phyloP scores from a whole-genome alignment of 2,888 invertebrate species.

The Flexamia atlantica region DNA sequence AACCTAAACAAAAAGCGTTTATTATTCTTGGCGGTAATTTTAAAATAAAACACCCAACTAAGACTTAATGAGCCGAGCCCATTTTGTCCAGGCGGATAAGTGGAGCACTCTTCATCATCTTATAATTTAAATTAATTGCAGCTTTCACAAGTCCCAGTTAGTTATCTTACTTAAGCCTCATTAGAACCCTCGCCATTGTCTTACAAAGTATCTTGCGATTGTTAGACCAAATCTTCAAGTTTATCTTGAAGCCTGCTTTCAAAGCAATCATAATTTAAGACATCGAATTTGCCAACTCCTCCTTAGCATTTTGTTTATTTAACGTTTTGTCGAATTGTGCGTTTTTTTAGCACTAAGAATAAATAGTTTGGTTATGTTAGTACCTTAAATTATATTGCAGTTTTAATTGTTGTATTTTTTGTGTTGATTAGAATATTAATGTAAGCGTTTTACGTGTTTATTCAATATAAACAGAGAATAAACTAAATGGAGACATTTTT shows the following conservation, averaged over 20 bases:
- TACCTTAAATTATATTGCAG: no score
- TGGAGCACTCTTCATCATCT: constrained; percentile 49
- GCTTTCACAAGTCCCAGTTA: constrained; percentile 43
- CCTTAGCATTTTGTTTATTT: neutral
- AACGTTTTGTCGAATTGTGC: neutral
- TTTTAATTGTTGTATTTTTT: no score
- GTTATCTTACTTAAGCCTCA: constrained; percentile 58
- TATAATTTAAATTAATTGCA: constrained; percentile 56
- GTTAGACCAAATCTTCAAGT: constrained; percentile 19
- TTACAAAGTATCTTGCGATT: constrained; percentile 36
- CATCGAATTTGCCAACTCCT: neutral
- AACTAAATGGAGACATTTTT: no score
- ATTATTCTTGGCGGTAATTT: constrained; percentile 5
- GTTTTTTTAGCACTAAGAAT: no score
- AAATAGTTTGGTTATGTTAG: no score
- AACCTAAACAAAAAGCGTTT: neutral
- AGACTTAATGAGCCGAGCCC: constrained; percentile 5
- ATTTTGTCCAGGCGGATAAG: constrained; percentile 40
- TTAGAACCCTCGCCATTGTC: constrained; percentile 13
- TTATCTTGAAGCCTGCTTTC: constrained; percentile 24
- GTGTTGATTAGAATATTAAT: no score
- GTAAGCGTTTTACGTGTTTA: no score
- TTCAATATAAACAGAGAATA: no score
- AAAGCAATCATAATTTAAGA: constrained; percentile 1
- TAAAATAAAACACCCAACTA: constrained; percentile 25